These are phyloP conservation scores for Scaptomyza montana DNA, from an alignment of 1,140 invertebrate genomes.

Conservation along the genomic window DNA sequence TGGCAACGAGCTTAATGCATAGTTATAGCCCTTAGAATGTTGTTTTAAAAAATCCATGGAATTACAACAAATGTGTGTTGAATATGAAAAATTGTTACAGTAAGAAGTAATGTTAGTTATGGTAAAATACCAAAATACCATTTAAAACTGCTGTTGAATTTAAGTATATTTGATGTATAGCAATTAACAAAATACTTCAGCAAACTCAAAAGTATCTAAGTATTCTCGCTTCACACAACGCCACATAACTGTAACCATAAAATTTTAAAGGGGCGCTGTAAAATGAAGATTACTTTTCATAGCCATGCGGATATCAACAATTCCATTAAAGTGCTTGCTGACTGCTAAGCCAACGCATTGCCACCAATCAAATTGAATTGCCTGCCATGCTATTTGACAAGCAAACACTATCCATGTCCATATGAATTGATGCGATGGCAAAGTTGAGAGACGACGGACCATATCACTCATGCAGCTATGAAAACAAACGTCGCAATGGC, in stretches of 20 bases:
- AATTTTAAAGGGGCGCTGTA: conserved; percentile 9
- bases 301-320: neutral
- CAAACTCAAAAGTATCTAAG: too few species aligned
- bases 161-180: too few species aligned
- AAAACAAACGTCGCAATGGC: conserved; percentile 15
- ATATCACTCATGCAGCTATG: conserved; percentile 16
- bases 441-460: neutral
- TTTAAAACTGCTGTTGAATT: too few species aligned
- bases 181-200: too few species aligned
- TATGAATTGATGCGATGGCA: neutral
- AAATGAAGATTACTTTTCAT: conserved; percentile 8
- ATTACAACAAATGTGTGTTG: conserved; percentile 3
- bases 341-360: conserved; percentile 5
- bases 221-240: too few species aligned
- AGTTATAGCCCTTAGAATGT: conserved; percentile 9
- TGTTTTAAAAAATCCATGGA: conserved; percentile 5
- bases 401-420: conserved; percentile 19
- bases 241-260: too few species aligned
- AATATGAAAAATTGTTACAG: too few species aligned
- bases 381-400: conserved; percentile 1
- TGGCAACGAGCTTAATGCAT: too few species aligned
- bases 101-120: too few species aligned
- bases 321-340: conserved; percentile 18
- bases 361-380: conserved; percentile 29
- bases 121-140: too few species aligned